These are phyloP conservation scores for Eleutherodactylus coqui DNA, from an alignment of 2,797 vertebrate species.

Conservation along the genomic window DNA sequence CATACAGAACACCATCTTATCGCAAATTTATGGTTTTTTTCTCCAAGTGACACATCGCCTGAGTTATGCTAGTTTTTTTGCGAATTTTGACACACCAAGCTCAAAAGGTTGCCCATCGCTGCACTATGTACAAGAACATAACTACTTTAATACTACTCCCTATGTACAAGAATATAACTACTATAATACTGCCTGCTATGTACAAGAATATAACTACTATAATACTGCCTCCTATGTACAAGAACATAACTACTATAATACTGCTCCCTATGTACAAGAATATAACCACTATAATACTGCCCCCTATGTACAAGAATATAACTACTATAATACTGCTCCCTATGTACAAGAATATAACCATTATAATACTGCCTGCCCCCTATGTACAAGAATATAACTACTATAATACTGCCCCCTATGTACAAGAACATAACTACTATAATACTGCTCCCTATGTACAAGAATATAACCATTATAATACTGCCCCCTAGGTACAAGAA, in stretches of 20 bases:
- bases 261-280: neutral
- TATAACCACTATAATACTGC: neutral
- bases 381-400: slow-evolving; percentile 11
- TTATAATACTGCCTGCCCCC: slow-evolving; percentile 8
- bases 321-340: neutral
- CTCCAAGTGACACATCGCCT: too few relatives aligned
- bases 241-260: neutral
- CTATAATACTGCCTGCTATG: too few relatives aligned
- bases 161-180: neutral
- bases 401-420: slow-evolving; percentile 4
- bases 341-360: slow-evolving; percentile 11
- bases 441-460: slow-evolving; percentile 10
- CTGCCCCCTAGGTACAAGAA: neutral
- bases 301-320: neutral
- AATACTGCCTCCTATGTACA: too few relatives aligned
- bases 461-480: slow-evolving; percentile 4
- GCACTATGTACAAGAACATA: neutral
- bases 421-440: slow-evolving; percentile 3
- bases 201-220: too few relatives aligned
- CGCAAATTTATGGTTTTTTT: too few relatives aligned
- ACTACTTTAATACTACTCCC: neutral
- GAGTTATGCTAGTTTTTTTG: too few relatives aligned
- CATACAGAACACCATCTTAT: too few relatives aligned
- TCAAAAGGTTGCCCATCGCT: too few relatives aligned
- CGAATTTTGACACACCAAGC: too few relatives aligned